A percentile compares a stretch with the other conserved stretches of the same genome.
Evolutionary conservation across 2,113 vertebrate species (phyloP).

Genomic region (Rhinolophus sinicus): DNA sequence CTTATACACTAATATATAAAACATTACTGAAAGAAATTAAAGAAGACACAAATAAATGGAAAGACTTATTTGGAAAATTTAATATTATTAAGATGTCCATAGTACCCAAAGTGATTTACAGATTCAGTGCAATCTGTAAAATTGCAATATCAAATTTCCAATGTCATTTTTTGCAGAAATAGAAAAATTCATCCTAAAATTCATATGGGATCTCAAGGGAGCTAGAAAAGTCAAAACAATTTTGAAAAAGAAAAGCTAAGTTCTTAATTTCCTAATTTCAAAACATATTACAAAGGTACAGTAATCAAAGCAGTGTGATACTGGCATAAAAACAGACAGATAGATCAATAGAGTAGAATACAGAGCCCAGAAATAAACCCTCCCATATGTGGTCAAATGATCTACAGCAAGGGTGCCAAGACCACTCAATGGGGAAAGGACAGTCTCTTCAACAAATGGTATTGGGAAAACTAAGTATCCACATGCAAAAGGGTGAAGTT

Average conservation of each 20-base stretch:
- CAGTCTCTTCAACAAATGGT: not conserved
- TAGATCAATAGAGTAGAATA: not conserved
- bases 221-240: not conserved
- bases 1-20: not conserved
- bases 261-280: not conserved
- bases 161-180: not conserved
- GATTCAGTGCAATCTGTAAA: not conserved
- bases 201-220: not conserved
- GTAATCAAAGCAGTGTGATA: not conserved
- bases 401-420: not conserved
- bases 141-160: not conserved
- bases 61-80: not conserved
- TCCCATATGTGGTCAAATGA: not conserved
- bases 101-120: not conserved
- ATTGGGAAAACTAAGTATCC: not conserved
- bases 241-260: not conserved
- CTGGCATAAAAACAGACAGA: not conserved
- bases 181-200: not conserved
- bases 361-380: not conserved
- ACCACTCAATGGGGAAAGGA: not conserved
- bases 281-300: not conserved
- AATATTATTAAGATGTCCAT: not conserved
- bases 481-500: not conserved
- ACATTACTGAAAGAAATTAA: not conserved
- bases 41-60: not conserved